Evolutionary conservation across 2,888 invertebrate species (phyloP).

Genomic region (Octonoba sinensis): DNA sequence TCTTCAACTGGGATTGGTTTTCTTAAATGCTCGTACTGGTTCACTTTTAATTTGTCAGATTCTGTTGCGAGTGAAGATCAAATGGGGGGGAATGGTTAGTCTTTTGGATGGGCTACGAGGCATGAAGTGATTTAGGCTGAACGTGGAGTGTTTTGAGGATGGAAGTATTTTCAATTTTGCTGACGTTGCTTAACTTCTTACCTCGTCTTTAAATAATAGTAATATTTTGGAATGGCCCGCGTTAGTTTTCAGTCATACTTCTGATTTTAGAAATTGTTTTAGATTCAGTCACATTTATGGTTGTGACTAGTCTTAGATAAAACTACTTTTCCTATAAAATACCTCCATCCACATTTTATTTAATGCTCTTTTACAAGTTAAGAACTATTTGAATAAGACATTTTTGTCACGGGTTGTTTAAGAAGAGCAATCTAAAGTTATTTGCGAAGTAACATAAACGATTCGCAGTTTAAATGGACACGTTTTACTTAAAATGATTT

Average conservation of each 20-base stretch:
- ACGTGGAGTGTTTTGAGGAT: conserved; percentile 17
- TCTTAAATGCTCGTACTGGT: conserved; percentile 38
- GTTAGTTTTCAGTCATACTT: neutral
- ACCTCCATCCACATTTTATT: too few species aligned
- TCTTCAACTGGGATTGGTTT: conserved; percentile 48
- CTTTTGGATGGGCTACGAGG: conserved; percentile 39
- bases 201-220: conserved; percentile 2
- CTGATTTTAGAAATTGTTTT: neutral
- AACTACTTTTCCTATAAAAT: too few species aligned
- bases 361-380: too few species aligned
- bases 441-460: too few species aligned
- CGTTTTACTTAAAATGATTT: too few species aligned
- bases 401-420: too few species aligned
- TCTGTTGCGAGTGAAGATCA: conserved; percentile 11
- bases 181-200: conserved; percentile 6
- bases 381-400: too few species aligned
- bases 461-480: too few species aligned
- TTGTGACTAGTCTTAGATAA: too few species aligned
- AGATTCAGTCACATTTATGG: too few species aligned
- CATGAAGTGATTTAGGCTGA: conserved; percentile 27
- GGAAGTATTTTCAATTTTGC: conserved; percentile 17
- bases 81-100: conserved; percentile 10
- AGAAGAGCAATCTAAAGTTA: too few species aligned
- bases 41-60: conserved; percentile 50
- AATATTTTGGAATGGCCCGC: neutral